A percentile compares a stretch with the other conserved stretches of the same genome.
Conservation (phyloP, 2,888 invertebrate species). For the Himalopsyche japonica region DNA sequence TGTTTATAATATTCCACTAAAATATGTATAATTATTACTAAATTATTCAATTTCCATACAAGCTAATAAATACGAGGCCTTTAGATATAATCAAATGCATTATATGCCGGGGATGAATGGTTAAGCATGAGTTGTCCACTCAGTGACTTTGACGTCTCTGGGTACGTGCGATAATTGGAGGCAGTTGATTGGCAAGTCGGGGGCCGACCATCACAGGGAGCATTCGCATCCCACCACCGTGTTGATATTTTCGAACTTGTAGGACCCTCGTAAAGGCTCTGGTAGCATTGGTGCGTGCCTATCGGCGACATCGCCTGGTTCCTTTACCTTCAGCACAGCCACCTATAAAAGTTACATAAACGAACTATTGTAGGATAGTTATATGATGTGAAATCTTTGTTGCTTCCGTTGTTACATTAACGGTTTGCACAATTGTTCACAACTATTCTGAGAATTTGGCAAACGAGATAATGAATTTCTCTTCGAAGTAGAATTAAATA, state of each 20-base stretch:
- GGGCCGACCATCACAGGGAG: neutral
- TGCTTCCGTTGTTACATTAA: no score
- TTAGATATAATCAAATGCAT: neutral
- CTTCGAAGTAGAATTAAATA: no score
- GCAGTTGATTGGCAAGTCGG: neutral
- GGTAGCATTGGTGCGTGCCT: conserved; percentile 19
- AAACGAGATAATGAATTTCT: no score
- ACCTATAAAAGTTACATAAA: conserved; percentile 1
- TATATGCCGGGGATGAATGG: neutral
- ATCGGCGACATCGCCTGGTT: neutral
- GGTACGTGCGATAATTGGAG: neutral
- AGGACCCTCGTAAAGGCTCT: neutral
- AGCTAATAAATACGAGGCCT: neutral
- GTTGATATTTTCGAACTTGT: neutral
- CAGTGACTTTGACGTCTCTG: neutral
- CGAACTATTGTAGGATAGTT: no score
- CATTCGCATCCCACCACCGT: conserved; percentile 29
- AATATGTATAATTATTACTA: no score
- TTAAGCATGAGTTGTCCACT: neutral
- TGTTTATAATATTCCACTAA: no score
- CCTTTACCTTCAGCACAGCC: conserved; percentile 22
- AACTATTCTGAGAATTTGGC: no score
- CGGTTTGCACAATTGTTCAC: no score
- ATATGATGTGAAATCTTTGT: no score
- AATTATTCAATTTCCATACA: neutral